phyloP scores from a whole-genome alignment of 2,888 invertebrate genomes.

The Heliothis peltigera region DNA sequence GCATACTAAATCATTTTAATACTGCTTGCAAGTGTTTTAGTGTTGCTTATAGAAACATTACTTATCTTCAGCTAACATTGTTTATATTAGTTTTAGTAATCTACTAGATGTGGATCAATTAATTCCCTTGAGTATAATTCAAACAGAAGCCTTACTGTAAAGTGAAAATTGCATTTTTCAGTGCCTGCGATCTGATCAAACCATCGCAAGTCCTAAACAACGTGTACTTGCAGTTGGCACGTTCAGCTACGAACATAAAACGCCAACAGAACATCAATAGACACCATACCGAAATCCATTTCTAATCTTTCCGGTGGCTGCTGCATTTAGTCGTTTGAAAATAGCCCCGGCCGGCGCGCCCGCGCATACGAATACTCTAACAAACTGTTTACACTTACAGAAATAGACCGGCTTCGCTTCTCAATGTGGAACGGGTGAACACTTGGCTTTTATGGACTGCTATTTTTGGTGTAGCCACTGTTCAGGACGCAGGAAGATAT shows the following conservation, averaged over 20 bases:
- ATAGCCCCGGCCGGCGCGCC: constrained; percentile 79
- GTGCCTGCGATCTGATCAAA: not conserved
- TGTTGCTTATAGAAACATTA: constrained; percentile 4
- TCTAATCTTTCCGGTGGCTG: constrained; percentile 79
- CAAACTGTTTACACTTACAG: constrained; percentile 77
- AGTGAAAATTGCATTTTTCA: not conserved
- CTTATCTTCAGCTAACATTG: not conserved
- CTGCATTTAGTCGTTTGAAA: constrained; percentile 82
- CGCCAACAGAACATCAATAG: constrained; percentile 50
- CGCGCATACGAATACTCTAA: constrained; percentile 71
- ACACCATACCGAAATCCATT: constrained; percentile 65
- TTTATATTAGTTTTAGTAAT: not conserved
- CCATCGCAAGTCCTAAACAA: not conserved
- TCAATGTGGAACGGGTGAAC: constrained; percentile 80
- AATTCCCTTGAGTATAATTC: not conserved
- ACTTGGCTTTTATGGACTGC: constrained; percentile 78
- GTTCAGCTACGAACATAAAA: constrained; percentile 31
- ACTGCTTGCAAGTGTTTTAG: constrained; percentile 14
- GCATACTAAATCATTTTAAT: constrained; percentile 28
- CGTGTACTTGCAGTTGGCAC: constrained; percentile 33
- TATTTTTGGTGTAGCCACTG: constrained; percentile 69
- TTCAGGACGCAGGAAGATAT: constrained; percentile 32
- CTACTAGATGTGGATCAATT: not conserved
- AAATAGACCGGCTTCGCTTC: constrained; percentile 78
- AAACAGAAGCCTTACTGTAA: not conserved